These are phyloP conservation scores for Caenorhabditis becei DNA, from an alignment of 2,888 invertebrate species.

Conservation along the genomic window DNA sequence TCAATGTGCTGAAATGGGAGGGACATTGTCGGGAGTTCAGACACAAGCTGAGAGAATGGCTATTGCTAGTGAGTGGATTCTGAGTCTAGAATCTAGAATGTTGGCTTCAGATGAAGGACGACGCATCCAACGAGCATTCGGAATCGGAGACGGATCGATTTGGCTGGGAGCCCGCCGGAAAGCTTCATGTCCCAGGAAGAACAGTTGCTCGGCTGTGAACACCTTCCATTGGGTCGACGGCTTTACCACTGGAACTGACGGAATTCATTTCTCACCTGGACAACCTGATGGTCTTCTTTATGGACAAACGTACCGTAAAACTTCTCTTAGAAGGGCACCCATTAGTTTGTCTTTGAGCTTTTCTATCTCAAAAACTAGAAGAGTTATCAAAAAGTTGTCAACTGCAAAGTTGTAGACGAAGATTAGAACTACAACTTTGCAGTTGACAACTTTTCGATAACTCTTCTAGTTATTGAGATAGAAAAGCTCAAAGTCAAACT, in stretches of 20 bases:
- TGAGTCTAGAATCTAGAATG: background rate
- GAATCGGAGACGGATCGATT: background rate
- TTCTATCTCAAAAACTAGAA: background rate
- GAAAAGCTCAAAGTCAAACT: too few species aligned
- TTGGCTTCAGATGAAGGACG: constrained; percentile 6
- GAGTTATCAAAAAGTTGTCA: too few species aligned
- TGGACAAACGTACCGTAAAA: background rate
- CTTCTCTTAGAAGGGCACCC: too few species aligned
- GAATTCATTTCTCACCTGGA: background rate
- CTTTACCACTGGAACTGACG: constrained; percentile 12
- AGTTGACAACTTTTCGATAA: too few species aligned
- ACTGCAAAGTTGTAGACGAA: too few species aligned
- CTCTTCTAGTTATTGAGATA: too few species aligned
- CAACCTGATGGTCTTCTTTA: background rate
- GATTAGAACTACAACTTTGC: too few species aligned
- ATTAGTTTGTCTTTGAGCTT: too few species aligned
- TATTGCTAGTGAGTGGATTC: constrained; percentile 5
- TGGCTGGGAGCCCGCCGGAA: constrained; percentile 7
- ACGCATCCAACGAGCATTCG: background rate
- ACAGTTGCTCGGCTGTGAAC: background rate
- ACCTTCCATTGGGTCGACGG: constrained; percentile 35
- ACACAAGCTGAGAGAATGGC: constrained; percentile 6
- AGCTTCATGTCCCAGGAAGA: background rate
- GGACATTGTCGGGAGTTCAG: constrained; percentile 6
- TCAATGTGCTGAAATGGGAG: background rate